Base-by-base conservation (phyloP, 2,113 vertebrate species). In the Thunnus maccoyii region DNA sequence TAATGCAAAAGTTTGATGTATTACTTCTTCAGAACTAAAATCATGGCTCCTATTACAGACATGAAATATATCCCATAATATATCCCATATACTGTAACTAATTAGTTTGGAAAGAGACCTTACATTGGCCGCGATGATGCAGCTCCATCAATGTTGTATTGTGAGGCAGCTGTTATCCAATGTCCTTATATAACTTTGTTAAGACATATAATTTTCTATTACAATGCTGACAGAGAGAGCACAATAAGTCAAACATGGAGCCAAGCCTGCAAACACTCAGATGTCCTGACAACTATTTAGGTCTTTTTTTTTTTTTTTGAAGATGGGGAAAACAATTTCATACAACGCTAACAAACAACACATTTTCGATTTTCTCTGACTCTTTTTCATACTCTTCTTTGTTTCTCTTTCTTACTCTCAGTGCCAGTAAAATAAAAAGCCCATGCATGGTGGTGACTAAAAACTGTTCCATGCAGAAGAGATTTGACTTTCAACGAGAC, bases 201-300 rank as follows among this genome's bases (percentile, higher is more conserved):
- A 56, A 76, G n/a, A 57, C 32, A 51, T 72, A 52, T 54, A 63
- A 11, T 69, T 66, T 84, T 75, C 55, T 48, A 76, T 68, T 63
- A 51, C 70, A 47, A 14, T 30, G 36, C 55, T 13, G 41, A 66
- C 60, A 81, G 51, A 64, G 62, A 78, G 25, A 56, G 44, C 75
- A 80, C 48, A 82, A 72, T 83, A 78, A 36, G 78, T 79, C 60
- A 83, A 73, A 84, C 84, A 61, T 75, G 56, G 32, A 62, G 56
- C 54, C 22, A 51, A 74, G 50, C 58, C 81, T 92, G 82, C 64
- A 76, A 90, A 80, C 71, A 86, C 72, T 87, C 85, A 83, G 51
- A 80, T 89, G 64, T 89, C 54, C 76, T 56, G 47, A 82, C 78
- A 87, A 78, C 54, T 70, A 58, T 71, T 51, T 68, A 72, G 56